Evolutionary conservation across 2,113 vertebrate genomes (phyloP).

Genomic region (Nothobranchius furzeri): DNA sequence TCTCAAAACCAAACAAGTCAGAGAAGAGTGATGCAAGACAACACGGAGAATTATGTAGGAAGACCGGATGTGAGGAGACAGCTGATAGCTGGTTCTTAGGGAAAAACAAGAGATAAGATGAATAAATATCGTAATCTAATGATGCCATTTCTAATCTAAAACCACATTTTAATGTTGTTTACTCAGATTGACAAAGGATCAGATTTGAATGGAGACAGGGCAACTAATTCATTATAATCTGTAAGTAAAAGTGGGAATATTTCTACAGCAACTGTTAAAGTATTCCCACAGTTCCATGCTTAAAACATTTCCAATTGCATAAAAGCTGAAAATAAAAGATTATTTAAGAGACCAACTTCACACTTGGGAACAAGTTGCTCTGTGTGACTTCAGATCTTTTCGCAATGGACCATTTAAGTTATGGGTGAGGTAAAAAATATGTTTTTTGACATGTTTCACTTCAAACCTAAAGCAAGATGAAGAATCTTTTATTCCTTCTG

Average conservation of each 20-base stretch:
- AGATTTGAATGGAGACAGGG: neutral
- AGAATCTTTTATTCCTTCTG: constrained; percentile 39
- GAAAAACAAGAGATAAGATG: neutral
- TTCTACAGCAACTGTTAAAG: too few species aligned
- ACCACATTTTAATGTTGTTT: constrained; percentile 1
- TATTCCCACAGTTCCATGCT: constrained; percentile 5
- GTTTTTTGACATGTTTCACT: constrained; percentile 20
- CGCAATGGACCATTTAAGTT: constrained; percentile 47
- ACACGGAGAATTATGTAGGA: constrained; percentile 22
- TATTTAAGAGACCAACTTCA: constrained; percentile 44
- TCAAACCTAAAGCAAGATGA: constrained; percentile 42
- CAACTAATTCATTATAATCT: too few species aligned
- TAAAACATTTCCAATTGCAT: constrained; percentile 31
- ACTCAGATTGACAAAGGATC: neutral
- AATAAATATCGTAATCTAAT: constrained; percentile 16
- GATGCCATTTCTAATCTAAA: constrained; percentile 16
- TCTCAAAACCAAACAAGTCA: constrained; percentile 54
- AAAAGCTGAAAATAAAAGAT: constrained; percentile 43
- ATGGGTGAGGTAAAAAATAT: constrained; percentile 32
- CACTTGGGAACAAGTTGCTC: constrained; percentile 37
- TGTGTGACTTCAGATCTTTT: constrained; percentile 45
- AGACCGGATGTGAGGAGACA: constrained; percentile 6
- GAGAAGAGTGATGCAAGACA: constrained; percentile 54
- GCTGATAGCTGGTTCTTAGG: constrained; percentile 11
- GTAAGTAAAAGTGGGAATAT: too few species aligned